Percentiles rank a stretch among this genome's conserved stretches.
phyloP scores from a whole-genome alignment of 2,113 vertebrate genomes.

The Brachyistius frenatus region DNA sequence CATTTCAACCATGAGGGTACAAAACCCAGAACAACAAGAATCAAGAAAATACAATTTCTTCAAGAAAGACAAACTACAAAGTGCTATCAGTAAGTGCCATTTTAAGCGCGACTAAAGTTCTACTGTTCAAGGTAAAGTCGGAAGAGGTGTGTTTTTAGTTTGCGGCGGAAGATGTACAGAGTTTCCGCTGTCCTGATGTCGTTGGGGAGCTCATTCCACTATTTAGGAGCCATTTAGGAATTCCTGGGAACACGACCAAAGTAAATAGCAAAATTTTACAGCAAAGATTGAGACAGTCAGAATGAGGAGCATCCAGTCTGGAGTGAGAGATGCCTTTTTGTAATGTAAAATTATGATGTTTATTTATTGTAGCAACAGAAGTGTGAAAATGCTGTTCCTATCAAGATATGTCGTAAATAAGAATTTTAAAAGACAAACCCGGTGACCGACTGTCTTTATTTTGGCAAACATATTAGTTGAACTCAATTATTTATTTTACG shows the following conservation, averaged over 20 bases:
- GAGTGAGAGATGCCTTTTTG: slow-evolving; percentile 27
- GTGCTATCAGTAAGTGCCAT: too few species aligned
- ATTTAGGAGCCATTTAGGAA: not conserved
- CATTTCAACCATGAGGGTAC: too few species aligned
- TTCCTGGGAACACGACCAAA: slow-evolving; percentile 62
- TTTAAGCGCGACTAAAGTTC: too few species aligned
- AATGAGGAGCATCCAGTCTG: slow-evolving; percentile 57
- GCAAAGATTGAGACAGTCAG: slow-evolving; percentile 23
- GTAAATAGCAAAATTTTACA: slow-evolving; percentile 47
- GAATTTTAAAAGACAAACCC: not conserved
- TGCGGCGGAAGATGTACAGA: too few species aligned
- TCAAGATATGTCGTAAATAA: not conserved
- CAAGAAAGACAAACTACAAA: too few species aligned
- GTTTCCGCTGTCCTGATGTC: too few species aligned
- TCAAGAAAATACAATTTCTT: too few species aligned
- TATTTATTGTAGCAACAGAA: slow-evolving; percentile 37
- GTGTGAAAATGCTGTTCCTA: slow-evolving; percentile 8
- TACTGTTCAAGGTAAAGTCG: too few species aligned
- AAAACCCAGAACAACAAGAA: too few species aligned
- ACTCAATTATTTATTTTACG: slow-evolving; percentile 12
- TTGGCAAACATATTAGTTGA: slow-evolving; percentile 25
- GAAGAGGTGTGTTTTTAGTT: too few species aligned
- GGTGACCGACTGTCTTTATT: slow-evolving; percentile 19
- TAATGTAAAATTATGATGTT: not conserved
- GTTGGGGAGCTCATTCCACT: too few species aligned